These are phyloP conservation scores for Oncorhynchus tshawytscha DNA, from an alignment of 2,113 vertebrate genomes.

Conservation along the genomic window DNA sequence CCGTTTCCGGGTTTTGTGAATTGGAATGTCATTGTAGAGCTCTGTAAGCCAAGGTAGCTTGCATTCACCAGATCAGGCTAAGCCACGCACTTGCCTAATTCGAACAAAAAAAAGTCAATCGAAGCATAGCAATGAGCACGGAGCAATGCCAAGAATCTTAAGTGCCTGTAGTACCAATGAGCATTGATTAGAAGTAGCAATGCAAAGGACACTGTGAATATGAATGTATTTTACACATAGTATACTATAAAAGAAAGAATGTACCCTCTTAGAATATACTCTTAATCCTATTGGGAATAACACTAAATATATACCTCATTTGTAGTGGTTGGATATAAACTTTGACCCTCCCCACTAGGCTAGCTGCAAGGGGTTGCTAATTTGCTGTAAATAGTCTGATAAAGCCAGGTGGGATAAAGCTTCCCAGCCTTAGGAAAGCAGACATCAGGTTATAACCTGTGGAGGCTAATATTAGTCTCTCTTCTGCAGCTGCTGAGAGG, in stretches of 20 bases:
- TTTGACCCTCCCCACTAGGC: slow-evolving; percentile 11
- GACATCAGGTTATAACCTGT: no score
- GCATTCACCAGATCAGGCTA: slow-evolving; percentile 81
- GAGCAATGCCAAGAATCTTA: slow-evolving; percentile 90
- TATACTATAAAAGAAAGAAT: slow-evolving; percentile 36
- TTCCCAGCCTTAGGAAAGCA: no score
- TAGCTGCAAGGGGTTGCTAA: slow-evolving; percentile 46
- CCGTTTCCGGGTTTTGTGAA: slow-evolving; percentile 50
- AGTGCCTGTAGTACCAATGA: slow-evolving; percentile 79
- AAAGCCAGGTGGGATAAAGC: neutral
- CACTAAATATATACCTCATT: slow-evolving; percentile 43
- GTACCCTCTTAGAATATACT: slow-evolving; percentile 27
- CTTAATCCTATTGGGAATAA: neutral
- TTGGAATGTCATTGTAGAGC: slow-evolving; percentile 72
- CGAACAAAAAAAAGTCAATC: slow-evolving; percentile 83
- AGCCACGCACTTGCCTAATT: slow-evolving; percentile 85
- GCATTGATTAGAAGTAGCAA: slow-evolving; percentile 64
- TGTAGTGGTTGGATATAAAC: slow-evolving; percentile 33
- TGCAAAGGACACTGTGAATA: slow-evolving; percentile 50
- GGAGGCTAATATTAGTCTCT: neutral
- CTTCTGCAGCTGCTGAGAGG: slow-evolving; percentile 31
- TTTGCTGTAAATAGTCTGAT: slow-evolving; percentile 37
- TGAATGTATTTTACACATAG: slow-evolving; percentile 42
- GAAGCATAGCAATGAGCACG: slow-evolving; percentile 79
- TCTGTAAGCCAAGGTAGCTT: slow-evolving; percentile 67